These are phyloP conservation scores for Nipponia nippon DNA, from an alignment of 2,113 vertebrate genomes.

Conservation along the genomic window DNA sequence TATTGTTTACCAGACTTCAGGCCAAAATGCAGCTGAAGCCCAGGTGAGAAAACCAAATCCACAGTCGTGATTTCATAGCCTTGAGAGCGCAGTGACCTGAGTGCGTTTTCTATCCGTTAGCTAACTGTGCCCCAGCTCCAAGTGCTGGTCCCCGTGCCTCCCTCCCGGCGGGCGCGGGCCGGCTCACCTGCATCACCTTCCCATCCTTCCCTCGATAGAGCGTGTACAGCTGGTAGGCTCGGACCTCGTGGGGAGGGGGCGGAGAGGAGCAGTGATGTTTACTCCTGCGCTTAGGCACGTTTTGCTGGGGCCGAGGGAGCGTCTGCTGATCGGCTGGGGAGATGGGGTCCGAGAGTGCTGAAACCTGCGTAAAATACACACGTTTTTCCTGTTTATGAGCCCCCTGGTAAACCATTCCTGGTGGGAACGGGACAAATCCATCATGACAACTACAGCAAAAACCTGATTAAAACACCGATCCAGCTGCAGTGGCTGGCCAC, in stretches of 20 bases:
- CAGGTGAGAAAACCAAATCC: background rate
- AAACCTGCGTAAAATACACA: conserved; percentile 70
- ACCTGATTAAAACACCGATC: background rate
- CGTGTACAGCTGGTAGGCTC: conserved; percentile 95
- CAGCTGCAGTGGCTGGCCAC: background rate
- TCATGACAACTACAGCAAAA: background rate
- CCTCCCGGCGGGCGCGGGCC: accelerated
- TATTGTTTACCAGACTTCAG: background rate
- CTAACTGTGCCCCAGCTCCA: background rate
- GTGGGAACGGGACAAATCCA: background rate
- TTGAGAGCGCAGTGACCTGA: background rate
- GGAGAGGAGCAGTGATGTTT: conserved; percentile 73
- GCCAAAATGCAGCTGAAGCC: background rate
- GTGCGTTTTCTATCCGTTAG: accelerated
- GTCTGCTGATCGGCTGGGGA: conserved; percentile 79
- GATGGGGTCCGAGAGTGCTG: conserved; percentile 84
- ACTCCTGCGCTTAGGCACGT: conserved; percentile 58
- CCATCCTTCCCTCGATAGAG: conserved; percentile 91
- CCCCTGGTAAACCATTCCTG: background rate
- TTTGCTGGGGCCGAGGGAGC: conserved; percentile 57
- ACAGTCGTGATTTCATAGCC: background rate
- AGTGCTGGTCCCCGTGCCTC: background rate
- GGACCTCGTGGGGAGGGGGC: conserved; percentile 85
- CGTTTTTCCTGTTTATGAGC: background rate
- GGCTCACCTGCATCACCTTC: conserved; percentile 92